Base-by-base conservation (phyloP, 2,888 invertebrate genomes). In the Polietes domitor region DNA sequence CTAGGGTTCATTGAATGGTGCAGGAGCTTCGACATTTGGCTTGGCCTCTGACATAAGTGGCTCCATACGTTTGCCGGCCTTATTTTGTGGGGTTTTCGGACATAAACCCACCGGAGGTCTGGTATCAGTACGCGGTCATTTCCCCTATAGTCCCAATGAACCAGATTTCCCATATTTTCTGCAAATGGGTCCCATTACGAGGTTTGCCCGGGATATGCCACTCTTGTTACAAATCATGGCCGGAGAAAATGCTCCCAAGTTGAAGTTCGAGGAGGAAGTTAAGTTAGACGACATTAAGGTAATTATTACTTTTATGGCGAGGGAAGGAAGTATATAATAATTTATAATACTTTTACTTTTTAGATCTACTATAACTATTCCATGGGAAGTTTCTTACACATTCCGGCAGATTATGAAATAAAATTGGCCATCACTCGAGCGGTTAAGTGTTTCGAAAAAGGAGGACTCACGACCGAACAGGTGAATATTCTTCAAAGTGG, bases 1-100 rank as follows among this genome's bases (percentile, higher is more conserved):
- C n/a, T 10, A 87, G 95, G 96, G 93, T 0, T 95, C 96, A 0
- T 91, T 97, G 53, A 91, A 97, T 77, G 95, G 95, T 7, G 92
- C 95, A 75, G 97, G 95, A 6, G 97, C 96, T 32, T 95, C 96
- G 0, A 91, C 96, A 0, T 93, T 97, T 87, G 96, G 97, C 77
- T 92, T 98, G 85, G 96, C 96, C 3, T 97, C 97, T 0, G 98
- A 98, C 92, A 94, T 98, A 87, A 97, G 95, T 19, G 98, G 98
- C 77, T 97, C 97, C 78, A 97, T 98, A 86, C 94, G 98, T 26
- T 92, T 98, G 90, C 98, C 98, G 0, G 94, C 96, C 3, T 94
- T 96, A 88, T 97, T 96, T 92, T 96, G 96, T 92, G 98, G 98
- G 0, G 93, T 98, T 15, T 98, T 96, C 92, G 98, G 97, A 0